Percentiles rank a stretch among this genome's conserved stretches.
These are phyloP conservation scores for Brachionus koreanus DNA, from an alignment of 1,140 invertebrate species.

Conservation along the genomic window DNA sequence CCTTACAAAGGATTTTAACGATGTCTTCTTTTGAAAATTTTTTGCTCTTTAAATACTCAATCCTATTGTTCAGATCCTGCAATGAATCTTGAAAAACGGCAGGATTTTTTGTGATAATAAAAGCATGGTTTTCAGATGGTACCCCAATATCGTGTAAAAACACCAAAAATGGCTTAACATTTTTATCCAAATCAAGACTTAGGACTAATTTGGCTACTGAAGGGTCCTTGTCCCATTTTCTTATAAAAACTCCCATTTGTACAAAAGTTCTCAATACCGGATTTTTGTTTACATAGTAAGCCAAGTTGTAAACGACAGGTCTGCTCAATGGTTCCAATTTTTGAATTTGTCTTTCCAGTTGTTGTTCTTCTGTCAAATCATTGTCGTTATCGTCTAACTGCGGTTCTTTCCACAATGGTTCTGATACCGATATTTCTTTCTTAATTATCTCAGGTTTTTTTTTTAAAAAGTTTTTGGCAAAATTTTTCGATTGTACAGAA, in stretches of 20 bases:
- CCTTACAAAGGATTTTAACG: slow-evolving; percentile 66
- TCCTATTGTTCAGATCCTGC: slow-evolving; percentile 62
- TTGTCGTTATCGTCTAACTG: not conserved
- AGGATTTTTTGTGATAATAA: slow-evolving; percentile 76
- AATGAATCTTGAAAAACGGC: slow-evolving; percentile 72
- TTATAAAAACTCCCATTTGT: slow-evolving; percentile 76
- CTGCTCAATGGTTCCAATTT: not conserved
- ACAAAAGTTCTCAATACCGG: slow-evolving; percentile 66
- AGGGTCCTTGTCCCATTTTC: slow-evolving; percentile 69
- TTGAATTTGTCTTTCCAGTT: slow-evolving; percentile 10
- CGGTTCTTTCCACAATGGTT: not conserved
- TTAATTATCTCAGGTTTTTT: not conserved
- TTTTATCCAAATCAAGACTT: slow-evolving; percentile 70
- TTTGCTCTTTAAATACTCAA: slow-evolving; percentile 81
- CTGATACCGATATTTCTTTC: not conserved
- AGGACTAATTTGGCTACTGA: slow-evolving; percentile 68
- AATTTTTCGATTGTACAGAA: not conserved
- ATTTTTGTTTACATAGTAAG: slow-evolving; percentile 74
- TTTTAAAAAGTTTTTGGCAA: not conserved
- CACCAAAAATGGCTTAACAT: slow-evolving; percentile 71
- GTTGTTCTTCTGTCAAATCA: slow-evolving; percentile 16
- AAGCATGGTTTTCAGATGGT: slow-evolving; percentile 65
- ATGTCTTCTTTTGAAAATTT: slow-evolving; percentile 69
- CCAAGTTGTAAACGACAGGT: slow-evolving; percentile 72
- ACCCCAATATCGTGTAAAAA: slow-evolving; percentile 74